phyloP scores from a whole-genome alignment of 1,140 invertebrate genomes.

The Drosophila sechellia region DNA sequence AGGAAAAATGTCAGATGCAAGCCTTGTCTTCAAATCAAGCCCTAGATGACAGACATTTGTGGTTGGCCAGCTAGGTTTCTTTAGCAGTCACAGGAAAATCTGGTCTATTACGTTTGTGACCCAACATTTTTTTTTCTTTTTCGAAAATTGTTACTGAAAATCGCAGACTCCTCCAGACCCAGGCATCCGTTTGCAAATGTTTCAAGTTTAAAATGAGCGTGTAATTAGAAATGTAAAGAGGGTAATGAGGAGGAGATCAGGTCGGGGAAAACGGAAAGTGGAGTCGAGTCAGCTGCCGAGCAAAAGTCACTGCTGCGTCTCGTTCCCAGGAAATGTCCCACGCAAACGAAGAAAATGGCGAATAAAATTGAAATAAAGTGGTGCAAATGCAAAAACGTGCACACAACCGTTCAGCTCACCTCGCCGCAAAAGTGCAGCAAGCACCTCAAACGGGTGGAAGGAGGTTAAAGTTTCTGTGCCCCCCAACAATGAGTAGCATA shows the following conservation, averaged over 20 bases:
- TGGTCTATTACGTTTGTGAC: background rate
- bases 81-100: background rate
- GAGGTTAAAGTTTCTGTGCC: constrained; percentile 2
- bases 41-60: constrained; percentile 5
- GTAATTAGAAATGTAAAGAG: constrained; percentile 74
- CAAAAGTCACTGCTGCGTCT: constrained; percentile 59
- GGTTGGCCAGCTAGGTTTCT: constrained; percentile 1
- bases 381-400: constrained; percentile 59
- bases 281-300: constrained; percentile 30
- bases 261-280: constrained; percentile 5
- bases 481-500: constrained; percentile 63
- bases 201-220: constrained; percentile 70
- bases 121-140: constrained; percentile 3
- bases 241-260: background rate
- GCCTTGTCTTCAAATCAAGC: background rate
- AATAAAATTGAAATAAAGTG: constrained; percentile 75
- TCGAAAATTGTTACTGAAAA: constrained; percentile 20
- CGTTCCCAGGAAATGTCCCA: constrained; percentile 62
- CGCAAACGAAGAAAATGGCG: constrained; percentile 62
- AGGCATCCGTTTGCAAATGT: constrained; percentile 49
- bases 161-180: constrained; percentile 33
- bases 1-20: background rate
- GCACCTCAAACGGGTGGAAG: constrained; percentile 2
- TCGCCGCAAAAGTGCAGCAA: background rate
- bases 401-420: constrained; percentile 13